phyloP scores from a whole-genome alignment of 2,888 invertebrate genomes.

The Iphiclides podalirius region DNA sequence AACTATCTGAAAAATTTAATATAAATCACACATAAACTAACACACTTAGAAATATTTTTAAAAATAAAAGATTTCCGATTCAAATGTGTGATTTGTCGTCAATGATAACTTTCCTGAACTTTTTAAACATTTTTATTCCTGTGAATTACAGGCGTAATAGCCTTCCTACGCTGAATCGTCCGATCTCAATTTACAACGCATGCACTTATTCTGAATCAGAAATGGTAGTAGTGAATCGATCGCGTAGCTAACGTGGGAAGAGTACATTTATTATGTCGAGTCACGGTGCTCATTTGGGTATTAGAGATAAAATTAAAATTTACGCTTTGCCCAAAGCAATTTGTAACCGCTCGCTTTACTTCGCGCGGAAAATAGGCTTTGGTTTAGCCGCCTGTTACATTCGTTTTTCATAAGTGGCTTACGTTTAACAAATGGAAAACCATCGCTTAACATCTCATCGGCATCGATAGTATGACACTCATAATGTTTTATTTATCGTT shows the following conservation, averaged over 20 bases:
- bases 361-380: conserved; percentile 78
- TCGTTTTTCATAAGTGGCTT: conserved; percentile 77
- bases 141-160: too few species aligned
- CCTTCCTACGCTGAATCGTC: too few species aligned
- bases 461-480: conserved; percentile 1
- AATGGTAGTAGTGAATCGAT: conserved; percentile 46
- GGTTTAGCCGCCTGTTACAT: conserved; percentile 75
- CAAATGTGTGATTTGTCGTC: too few species aligned
- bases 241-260: conserved; percentile 68
- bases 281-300: conserved; percentile 79
- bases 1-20: too few species aligned
- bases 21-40: too few species aligned
- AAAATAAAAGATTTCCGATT: too few species aligned
- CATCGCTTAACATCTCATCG: conserved; percentile 34
- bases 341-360: conserved; percentile 76
- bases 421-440: conserved; percentile 53
- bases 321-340: conserved; percentile 80
- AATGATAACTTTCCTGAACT: too few species aligned
- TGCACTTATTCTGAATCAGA: conserved; percentile 26
- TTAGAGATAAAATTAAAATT: conserved; percentile 81
- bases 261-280: conserved; percentile 78
- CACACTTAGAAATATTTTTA: too few species aligned
- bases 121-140: too few species aligned
- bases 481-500: too few species aligned
- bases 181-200: not conserved